A percentile compares a stretch with the other conserved stretches of the same genome.
phyloP scores from a whole-genome alignment of 2,113 vertebrate genomes.

The Catharus minimus region DNA sequence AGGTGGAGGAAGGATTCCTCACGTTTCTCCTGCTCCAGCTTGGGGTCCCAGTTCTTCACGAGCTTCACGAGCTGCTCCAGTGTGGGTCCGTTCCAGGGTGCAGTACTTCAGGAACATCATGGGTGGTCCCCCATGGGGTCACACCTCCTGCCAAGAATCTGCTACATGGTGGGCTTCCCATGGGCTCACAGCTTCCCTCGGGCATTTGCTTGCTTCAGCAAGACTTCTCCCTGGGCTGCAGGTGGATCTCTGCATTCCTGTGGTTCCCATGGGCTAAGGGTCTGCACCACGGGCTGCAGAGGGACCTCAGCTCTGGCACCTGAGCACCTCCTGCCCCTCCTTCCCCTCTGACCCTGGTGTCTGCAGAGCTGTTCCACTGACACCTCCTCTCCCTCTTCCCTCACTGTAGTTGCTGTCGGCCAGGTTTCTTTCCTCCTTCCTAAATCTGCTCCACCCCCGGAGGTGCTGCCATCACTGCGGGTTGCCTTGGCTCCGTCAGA shows the following conservation, averaged over 20 bases:
- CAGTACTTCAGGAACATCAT: neutral
- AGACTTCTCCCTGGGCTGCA: too few relatives aligned
- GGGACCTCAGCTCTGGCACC: fast-evolving
- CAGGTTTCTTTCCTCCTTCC: too few relatives aligned
- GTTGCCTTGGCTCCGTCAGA: neutral
- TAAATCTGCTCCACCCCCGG: too few relatives aligned
- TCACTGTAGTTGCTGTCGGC: neutral
- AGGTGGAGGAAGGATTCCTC: neutral
- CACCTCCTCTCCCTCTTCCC: neutral
- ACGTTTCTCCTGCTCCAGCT: neutral
- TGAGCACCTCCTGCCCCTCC: neutral
- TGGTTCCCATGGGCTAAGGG: too few relatives aligned
- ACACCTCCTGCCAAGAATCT: neutral
- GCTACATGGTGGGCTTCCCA: neutral
- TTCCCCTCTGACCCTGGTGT: too few relatives aligned
- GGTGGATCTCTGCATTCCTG: too few relatives aligned
- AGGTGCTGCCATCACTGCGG: too few relatives aligned
- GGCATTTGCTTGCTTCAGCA: neutral
- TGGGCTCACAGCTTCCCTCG: neutral
- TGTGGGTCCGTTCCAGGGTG: fast-evolving
- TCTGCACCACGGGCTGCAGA: fast-evolving
- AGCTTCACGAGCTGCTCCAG: neutral
- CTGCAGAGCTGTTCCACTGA: neutral
- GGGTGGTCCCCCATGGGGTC: fast-evolving
- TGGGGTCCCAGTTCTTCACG: neutral